phyloP scores from a whole-genome alignment of 2,888 invertebrate genomes.

The Aelia acuminata region DNA sequence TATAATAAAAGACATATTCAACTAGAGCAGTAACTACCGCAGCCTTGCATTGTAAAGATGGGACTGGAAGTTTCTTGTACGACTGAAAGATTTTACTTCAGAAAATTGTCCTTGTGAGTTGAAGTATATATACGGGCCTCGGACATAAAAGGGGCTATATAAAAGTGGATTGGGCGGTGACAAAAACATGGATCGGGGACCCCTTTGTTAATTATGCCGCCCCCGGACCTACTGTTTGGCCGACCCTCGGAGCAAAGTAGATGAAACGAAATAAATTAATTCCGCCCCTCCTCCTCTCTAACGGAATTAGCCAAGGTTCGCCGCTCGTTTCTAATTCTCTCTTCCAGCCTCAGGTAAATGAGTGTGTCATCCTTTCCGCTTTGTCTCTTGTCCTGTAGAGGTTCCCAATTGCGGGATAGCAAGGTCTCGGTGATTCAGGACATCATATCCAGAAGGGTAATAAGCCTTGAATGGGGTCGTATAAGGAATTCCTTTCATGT shows the following conservation, averaged over 20 bases:
- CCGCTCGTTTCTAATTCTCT: conserved; percentile 32
- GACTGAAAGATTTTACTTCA: background rate
- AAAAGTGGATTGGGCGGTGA: background rate
- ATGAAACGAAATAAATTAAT: conserved; percentile 64
- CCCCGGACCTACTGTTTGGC: conserved; percentile 37
- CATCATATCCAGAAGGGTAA: background rate
- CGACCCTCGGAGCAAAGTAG: conserved; percentile 60
- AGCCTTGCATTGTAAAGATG: too few relatives aligned
- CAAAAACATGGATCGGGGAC: background rate
- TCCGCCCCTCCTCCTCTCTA: conserved; percentile 56
- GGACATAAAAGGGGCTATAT: background rate
- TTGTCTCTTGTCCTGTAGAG: background rate
- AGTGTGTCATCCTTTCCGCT: conserved; percentile 39
- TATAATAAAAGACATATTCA: too few relatives aligned
- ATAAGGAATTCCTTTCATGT: background rate
- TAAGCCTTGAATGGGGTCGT: background rate
- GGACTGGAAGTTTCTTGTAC: background rate
- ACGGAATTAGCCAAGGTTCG: conserved; percentile 38
- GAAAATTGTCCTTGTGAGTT: background rate
- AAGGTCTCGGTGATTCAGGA: background rate
- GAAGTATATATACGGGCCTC: background rate
- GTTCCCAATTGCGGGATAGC: background rate
- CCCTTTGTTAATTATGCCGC: conserved; percentile 41
- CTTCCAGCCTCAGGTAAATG: conserved; percentile 34
- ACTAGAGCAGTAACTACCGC: too few relatives aligned